Percentiles rank a stretch among this genome's conserved stretches.
Conservation (phyloP, 2,888 invertebrate species). For the Adelphocoris suturalis region DNA sequence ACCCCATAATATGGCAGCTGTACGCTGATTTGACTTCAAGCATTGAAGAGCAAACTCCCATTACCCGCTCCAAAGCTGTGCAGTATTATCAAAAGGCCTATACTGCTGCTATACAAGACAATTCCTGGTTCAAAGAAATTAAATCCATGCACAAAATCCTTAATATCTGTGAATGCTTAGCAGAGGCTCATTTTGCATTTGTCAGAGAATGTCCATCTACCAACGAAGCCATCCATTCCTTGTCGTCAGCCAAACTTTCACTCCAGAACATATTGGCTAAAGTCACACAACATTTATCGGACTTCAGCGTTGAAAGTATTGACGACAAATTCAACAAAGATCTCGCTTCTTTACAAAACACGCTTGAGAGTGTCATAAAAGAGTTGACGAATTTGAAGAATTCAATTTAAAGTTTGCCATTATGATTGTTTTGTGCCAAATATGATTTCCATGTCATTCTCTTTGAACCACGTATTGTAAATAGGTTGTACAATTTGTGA, state of each 20-base stretch:
- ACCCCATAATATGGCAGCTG: conserved; percentile 89
- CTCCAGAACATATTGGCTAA: conserved; percentile 76
- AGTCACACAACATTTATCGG: conserved; percentile 75
- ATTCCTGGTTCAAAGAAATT: conserved; percentile 80
- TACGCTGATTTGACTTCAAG: conserved; percentile 86
- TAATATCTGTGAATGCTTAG: conserved; percentile 75
- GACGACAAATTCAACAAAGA: conserved; percentile 68
- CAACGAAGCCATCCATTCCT: conserved; percentile 75
- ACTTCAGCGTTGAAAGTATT: conserved; percentile 57
- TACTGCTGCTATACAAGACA: conserved; percentile 84
- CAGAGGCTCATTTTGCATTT: conserved; percentile 76
- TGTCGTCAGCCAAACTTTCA: conserved; percentile 77
- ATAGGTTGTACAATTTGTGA: conserved; percentile 32
- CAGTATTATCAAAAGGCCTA: conserved; percentile 90
- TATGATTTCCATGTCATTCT: not conserved
- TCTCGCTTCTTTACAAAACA: conserved; percentile 63
- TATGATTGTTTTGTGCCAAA: conserved; percentile 52
- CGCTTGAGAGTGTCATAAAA: conserved; percentile 63
- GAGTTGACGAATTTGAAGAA: conserved; percentile 67
- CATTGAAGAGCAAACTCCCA: conserved; percentile 77
- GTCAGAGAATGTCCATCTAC: conserved; percentile 74
- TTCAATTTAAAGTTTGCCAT: conserved; percentile 54
- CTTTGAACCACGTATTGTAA: conserved; percentile 1
- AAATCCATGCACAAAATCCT: conserved; percentile 76
- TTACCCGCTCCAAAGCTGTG: conserved; percentile 79